Base-by-base conservation (phyloP, 2,113 vertebrate species). In the Syrmaticus mikado region DNA sequence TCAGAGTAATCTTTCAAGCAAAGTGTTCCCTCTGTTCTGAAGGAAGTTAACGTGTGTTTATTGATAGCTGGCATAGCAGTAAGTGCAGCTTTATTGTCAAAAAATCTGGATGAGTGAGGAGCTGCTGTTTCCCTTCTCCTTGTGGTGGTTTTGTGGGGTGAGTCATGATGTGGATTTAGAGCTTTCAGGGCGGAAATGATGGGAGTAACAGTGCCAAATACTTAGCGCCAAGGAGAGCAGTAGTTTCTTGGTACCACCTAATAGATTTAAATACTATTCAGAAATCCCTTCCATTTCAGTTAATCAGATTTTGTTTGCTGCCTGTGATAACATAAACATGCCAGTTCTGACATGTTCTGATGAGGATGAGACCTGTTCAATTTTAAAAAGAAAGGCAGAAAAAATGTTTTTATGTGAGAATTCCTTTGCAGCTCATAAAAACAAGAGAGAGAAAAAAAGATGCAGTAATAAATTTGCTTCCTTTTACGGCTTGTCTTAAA, bases 251-350 rank as follows among this genome's bases (percentile, higher is more conserved):
- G 88, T 93, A 76, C 83, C 20, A 10, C 92, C 76, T 88, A 87
- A 89, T 93, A 73, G 71, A 78, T 89, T 96, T 94, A 95, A 82
- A 87, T 41, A 22, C 71, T 87, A 50, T 86, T 92, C 76, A 87
- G 84, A 94, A 94, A 93, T 94, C 60, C 70, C 67, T 50, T 87
- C 66, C 55, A 82, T 73, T 92, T 93, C 88, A 55, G 72, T 85
- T 96, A 94, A 95, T 90, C 74, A 92, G 86, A 89, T 96, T 94
- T 81, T 92, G 57, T 94, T 96, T 93, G 78, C 74, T 93, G 45
- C 71, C 58, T 1, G 0, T 92, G 92, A 87, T 92, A 91, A 61
- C 58, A 36, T 46, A 87, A 91, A 64, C 74, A 79, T 91, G 74
- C 92, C 79, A 61, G 74, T 81, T 94, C 71, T 95, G 84, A 79